phyloP scores from a whole-genome alignment of 2,113 vertebrate genomes.

The Cryptoleucopteryx plumbea region DNA sequence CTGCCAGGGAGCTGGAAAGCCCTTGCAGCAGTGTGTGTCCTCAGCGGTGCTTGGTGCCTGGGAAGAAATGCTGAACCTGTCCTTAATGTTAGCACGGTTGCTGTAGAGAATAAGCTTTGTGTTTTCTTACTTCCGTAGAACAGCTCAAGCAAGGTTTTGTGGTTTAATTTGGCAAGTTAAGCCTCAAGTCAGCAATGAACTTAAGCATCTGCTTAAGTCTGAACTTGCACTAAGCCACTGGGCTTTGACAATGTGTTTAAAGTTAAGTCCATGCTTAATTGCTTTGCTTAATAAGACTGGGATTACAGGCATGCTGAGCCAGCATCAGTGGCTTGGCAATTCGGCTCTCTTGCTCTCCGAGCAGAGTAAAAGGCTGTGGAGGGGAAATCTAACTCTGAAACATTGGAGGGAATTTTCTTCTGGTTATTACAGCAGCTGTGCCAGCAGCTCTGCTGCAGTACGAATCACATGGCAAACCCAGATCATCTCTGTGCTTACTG shows the following conservation, averaged over 20 bases:
- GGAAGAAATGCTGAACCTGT: not conserved
- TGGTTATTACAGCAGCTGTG: conserved; percentile 33
- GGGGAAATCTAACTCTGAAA: not conserved
- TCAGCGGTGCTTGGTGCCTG: not conserved
- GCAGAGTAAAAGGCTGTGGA: not conserved
- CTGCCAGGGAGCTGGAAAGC: not conserved
- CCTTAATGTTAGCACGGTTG: not conserved
- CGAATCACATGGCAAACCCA: conserved; percentile 34
- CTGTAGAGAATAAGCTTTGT: not conserved
- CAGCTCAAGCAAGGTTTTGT: not conserved
- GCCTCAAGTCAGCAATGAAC: not conserved
- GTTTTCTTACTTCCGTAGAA: not conserved
- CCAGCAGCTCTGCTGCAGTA: conserved; percentile 54
- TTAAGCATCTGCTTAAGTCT: not conserved
- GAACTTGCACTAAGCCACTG: not conserved
- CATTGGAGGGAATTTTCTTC: not conserved
- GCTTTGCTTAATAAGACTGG: conserved; percentile 16
- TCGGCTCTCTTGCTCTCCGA: not conserved
- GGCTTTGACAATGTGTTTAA: not conserved
- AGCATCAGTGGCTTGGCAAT: not conserved
- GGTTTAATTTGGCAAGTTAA: not conserved
- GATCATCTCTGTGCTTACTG: not conserved
- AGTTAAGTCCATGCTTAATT: conserved; percentile 21
- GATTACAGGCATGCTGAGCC: not conserved
- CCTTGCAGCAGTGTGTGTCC: not conserved